These are phyloP conservation scores for Nansenia antarctica DNA, from an alignment of 2,113 vertebrate genomes.

Conservation along the genomic window DNA sequence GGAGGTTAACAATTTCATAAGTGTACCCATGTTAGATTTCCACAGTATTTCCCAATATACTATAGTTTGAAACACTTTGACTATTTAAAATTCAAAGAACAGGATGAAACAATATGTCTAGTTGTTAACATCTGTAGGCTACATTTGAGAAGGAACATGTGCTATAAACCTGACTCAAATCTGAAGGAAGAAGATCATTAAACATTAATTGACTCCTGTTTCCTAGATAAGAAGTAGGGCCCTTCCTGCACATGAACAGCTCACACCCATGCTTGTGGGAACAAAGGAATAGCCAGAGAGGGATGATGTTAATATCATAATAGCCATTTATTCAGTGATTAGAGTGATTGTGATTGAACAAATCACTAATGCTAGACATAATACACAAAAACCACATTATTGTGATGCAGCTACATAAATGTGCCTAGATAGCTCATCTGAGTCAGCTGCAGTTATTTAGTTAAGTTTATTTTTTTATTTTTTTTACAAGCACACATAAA, in stretches of 20 bases:
- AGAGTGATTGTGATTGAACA: too few relatives aligned
- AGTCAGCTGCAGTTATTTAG: too few relatives aligned
- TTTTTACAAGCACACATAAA: too few relatives aligned
- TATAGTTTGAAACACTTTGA: background rate
- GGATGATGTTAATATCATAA: background rate
- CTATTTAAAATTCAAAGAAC: background rate
- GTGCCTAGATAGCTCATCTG: too few relatives aligned
- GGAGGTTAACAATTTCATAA: conserved; percentile 33
- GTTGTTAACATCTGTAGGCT: background rate
- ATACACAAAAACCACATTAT: too few relatives aligned
- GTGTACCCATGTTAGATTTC: background rate
- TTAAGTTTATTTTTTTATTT: too few relatives aligned
- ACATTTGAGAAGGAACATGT: background rate
- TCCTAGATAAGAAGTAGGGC: conserved; percentile 17
- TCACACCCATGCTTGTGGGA: conserved; percentile 47
- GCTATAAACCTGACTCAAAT: background rate
- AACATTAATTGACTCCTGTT: background rate
- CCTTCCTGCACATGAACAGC: conserved; percentile 36
- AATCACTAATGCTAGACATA: too few relatives aligned
- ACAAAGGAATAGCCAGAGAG: background rate
- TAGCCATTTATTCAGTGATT: too few relatives aligned
- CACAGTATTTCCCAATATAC: background rate
- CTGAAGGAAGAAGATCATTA: conserved; percentile 1
- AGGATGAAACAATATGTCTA: background rate
- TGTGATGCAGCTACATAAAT: too few relatives aligned